phyloP scores from a whole-genome alignment of 2,797 vertebrate species.

The Silurus lanzhouensis region DNA sequence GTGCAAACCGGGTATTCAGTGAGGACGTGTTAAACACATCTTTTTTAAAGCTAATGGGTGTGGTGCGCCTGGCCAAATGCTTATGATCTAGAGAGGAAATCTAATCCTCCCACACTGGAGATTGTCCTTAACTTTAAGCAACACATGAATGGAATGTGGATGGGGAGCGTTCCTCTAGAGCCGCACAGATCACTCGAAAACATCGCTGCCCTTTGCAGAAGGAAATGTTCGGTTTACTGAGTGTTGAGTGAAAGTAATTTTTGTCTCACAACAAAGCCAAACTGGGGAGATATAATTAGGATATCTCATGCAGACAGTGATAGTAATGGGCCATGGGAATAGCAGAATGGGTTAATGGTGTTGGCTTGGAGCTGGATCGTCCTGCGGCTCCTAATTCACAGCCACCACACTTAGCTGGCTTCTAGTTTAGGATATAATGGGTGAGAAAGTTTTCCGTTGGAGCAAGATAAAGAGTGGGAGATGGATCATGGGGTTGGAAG shows the following conservation, averaged over 20 bases:
- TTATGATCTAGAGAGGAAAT: constrained; percentile 66
- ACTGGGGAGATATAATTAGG: constrained; percentile 25
- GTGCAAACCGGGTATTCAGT: constrained; percentile 61
- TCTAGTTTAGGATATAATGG: constrained; percentile 75
- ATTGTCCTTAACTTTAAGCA: constrained; percentile 64
- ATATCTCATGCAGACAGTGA: constrained; percentile 12
- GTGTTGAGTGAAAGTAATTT: constrained; percentile 30
- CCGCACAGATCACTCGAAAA: constrained; percentile 35
- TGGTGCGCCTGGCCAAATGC: constrained; percentile 63
- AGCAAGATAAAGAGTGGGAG: constrained; percentile 68
- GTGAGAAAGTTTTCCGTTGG: constrained; percentile 79
- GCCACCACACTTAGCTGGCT: constrained; percentile 79
- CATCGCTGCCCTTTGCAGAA: constrained; percentile 34
- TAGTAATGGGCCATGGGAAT: constrained; percentile 59
- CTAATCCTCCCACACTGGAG: constrained; percentile 68
- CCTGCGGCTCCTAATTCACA: constrained; percentile 76
- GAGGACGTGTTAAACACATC: constrained; percentile 71
- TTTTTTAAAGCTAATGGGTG: constrained; percentile 61
- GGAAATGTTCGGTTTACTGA: constrained; percentile 43
- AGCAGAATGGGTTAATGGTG: constrained; percentile 66
- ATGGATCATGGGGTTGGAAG: constrained; percentile 41
- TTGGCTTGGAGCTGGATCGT: constrained; percentile 75
- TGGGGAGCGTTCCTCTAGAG: constrained; percentile 56
- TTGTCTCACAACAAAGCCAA: constrained; percentile 22
- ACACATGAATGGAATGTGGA: constrained; percentile 63